Evolutionary conservation across 2,113 vertebrate species (phyloP).

Genomic region (Grantiella picta): DNA sequence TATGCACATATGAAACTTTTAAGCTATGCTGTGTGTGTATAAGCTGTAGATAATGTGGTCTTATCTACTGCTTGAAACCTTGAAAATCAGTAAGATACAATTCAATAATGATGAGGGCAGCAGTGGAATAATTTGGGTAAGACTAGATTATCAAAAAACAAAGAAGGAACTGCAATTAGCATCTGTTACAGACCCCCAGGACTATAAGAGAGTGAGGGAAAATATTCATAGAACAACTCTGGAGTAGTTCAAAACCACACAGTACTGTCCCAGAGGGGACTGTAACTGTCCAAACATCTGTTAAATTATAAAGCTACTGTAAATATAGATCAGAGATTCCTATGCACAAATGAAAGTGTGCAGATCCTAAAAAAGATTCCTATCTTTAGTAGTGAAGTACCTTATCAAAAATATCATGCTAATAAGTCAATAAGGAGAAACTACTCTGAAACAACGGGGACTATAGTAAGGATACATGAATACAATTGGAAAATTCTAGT

Average conservation of each 20-base stretch:
- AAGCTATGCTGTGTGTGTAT: slow-evolving; percentile 47
- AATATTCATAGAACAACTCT: slow-evolving; percentile 65
- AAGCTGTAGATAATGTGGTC: slow-evolving; percentile 51
- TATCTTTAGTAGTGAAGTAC: neutral
- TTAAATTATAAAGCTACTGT: slow-evolving; percentile 59
- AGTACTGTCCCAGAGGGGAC: slow-evolving; percentile 49
- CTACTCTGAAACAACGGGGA: neutral
- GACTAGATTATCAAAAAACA: slow-evolving; percentile 52
- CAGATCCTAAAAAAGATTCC: slow-evolving; percentile 11
- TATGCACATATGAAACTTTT: slow-evolving; percentile 64
- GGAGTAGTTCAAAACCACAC: slow-evolving; percentile 57
- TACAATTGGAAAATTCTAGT: neutral
- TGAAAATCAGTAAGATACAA: slow-evolving; percentile 36
- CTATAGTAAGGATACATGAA: neutral
- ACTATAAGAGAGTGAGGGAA: slow-evolving; percentile 37
- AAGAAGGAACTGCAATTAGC: slow-evolving; percentile 55
- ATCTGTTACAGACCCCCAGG: slow-evolving; percentile 59
- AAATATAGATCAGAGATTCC: slow-evolving; percentile 62
- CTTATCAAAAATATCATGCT: neutral
- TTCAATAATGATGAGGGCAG: slow-evolving; percentile 36
- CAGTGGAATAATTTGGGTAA: slow-evolving; percentile 49
- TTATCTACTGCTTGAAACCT: slow-evolving; percentile 44
- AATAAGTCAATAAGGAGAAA: neutral
- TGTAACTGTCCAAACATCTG: slow-evolving; percentile 67
- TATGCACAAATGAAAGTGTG: neutral